phyloP scores from a whole-genome alignment of 2,113 vertebrate species.

The Pelvicachromis taeniatus region DNA sequence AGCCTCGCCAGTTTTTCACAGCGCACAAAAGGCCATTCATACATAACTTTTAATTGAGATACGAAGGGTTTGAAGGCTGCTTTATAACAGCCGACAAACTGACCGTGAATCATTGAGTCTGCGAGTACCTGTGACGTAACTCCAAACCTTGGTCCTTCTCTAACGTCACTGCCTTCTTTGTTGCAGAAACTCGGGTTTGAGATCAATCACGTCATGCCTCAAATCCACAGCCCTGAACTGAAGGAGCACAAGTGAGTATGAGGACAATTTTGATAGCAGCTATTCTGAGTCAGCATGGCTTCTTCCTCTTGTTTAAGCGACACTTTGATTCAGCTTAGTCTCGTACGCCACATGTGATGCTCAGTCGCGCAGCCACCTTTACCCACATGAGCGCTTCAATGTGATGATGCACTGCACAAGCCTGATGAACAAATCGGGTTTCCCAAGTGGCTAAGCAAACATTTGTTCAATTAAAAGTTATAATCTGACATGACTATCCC shows the following conservation, averaged over 20 bases:
- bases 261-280: neutral
- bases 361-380: neutral
- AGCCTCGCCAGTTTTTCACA: neutral
- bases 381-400: neutral
- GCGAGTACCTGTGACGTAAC: neutral
- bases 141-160: neutral
- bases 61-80: neutral
- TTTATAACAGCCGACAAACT: neutral
- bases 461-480: no score
- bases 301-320: neutral
- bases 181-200: conserved; percentile 82
- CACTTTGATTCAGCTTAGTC: neutral
- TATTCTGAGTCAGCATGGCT: neutral
- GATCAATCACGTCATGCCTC: conserved; percentile 72
- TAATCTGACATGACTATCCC: no score
- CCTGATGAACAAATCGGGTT: neutral
- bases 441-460: no score
- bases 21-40: neutral
- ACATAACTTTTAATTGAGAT: neutral
- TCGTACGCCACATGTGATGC: neutral
- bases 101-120: neutral
- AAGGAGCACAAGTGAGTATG: conserved; percentile 76
- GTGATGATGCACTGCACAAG: neutral
- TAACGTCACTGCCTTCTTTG: neutral
- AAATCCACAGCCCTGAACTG: conserved; percentile 73